A percentile compares a stretch with the other conserved stretches of the same genome.
These are phyloP conservation scores for Sphaerophoria rueppellii DNA, from an alignment of 2,888 invertebrate genomes.

Conservation along the genomic window DNA sequence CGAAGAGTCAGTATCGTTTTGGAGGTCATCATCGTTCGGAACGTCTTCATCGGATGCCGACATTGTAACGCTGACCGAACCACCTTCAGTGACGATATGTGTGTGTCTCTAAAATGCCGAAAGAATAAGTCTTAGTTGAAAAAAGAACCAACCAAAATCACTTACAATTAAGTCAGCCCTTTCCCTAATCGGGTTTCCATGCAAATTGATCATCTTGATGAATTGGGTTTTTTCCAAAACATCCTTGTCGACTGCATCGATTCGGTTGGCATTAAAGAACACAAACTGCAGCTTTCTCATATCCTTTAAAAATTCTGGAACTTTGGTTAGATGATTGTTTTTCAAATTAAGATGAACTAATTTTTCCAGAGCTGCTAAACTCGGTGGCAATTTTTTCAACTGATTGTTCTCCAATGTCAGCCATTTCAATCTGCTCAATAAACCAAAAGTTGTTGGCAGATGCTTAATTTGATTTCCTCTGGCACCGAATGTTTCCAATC, in stretches of 20 bases:
- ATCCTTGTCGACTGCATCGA: constrained; percentile 71
- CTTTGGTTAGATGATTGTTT: constrained; percentile 83
- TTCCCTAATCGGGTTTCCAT: constrained; percentile 83
- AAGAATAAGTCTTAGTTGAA: background rate
- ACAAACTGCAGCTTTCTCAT: constrained; percentile 84
- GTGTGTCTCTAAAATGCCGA: constrained; percentile 61
- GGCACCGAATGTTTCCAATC: constrained; percentile 86
- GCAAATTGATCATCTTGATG: constrained; percentile 84
- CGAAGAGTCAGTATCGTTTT: constrained; percentile 79
- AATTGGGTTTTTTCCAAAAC: constrained; percentile 76
- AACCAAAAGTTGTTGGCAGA: constrained; percentile 85
- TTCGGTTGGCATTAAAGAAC: constrained; percentile 83
- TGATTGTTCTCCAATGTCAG: constrained; percentile 86
- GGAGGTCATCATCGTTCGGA: constrained; percentile 1
- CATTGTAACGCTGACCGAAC: background rate
- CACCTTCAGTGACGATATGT: constrained; percentile 26
- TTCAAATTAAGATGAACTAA: constrained; percentile 86
- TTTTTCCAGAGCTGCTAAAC: constrained; percentile 83
- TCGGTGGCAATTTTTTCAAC: constrained; percentile 83
- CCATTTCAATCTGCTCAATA: constrained; percentile 85
- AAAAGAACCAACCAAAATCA: background rate
- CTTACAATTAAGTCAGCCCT: constrained; percentile 34
- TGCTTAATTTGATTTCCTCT: constrained; percentile 85
- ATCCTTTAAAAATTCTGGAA: constrained; percentile 82
- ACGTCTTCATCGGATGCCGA: constrained; percentile 25